These are phyloP conservation scores for Smithornis capensis DNA, from an alignment of 2,113 vertebrate genomes.

Conservation along the genomic window DNA sequence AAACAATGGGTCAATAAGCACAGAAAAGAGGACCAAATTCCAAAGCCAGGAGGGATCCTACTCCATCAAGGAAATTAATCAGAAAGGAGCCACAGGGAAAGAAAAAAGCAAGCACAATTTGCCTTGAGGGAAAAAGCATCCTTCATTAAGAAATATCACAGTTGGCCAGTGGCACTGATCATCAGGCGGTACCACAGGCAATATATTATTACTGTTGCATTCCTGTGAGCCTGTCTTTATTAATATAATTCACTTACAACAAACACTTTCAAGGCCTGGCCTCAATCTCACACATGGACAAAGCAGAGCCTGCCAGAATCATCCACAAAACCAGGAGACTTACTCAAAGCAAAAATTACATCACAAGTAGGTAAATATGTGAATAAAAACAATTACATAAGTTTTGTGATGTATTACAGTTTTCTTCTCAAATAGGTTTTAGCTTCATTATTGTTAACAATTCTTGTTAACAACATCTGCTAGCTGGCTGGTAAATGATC, in stretches of 20 bases:
- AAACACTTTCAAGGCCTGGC: background rate
- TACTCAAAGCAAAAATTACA: background rate
- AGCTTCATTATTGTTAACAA: constrained; percentile 25
- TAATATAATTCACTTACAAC: background rate
- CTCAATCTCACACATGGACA: background rate
- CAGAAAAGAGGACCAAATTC: background rate
- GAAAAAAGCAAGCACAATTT: constrained; percentile 6
- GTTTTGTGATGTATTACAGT: too few relatives aligned
- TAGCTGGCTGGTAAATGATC: background rate
- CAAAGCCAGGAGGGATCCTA: background rate
- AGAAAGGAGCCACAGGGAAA: background rate
- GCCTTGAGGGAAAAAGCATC: background rate
- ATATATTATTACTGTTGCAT: constrained; percentile 18
- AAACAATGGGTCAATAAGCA: background rate
- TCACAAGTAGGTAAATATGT: background rate
- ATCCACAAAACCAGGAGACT: background rate
- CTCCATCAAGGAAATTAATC: constrained; percentile 7
- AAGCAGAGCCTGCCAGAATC: background rate
- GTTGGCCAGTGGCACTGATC: background rate
- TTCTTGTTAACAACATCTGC: background rate
- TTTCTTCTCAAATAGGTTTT: background rate
- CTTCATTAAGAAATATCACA: constrained; percentile 50
- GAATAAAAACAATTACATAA: background rate
- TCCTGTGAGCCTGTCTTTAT: background rate
- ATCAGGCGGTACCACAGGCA: constrained; percentile 19